Percentiles rank a stretch among this genome's conserved stretches.
These are phyloP conservation scores for Aptenodytes forsteri DNA, from an alignment of 2,113 vertebrate species.

Conservation along the genomic window DNA sequence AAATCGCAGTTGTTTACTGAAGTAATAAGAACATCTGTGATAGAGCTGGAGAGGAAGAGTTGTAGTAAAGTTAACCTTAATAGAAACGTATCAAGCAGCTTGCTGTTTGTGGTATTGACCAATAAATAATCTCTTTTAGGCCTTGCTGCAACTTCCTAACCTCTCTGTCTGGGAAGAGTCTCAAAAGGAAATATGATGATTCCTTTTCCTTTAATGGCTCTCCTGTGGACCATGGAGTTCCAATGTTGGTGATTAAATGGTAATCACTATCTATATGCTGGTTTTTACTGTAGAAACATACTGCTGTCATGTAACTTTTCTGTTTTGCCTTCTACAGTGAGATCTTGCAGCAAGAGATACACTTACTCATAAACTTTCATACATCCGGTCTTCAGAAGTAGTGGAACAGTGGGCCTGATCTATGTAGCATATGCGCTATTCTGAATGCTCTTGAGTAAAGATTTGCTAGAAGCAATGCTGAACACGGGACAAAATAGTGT, in stretches of 20 bases:
- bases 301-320: not conserved
- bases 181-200: not conserved
- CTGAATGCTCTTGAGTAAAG: not conserved
- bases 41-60: not conserved
- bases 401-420: not conserved
- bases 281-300: not conserved
- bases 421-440: not conserved
- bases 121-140: not conserved
- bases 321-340: not conserved
- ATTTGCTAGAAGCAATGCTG: not conserved
- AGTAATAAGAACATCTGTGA: not conserved
- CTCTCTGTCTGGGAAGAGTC: not conserved
- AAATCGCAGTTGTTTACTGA: slow-evolving; percentile 32
- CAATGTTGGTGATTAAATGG: not conserved
- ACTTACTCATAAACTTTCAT: not conserved
- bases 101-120: not conserved
- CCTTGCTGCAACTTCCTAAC: not conserved
- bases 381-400: not conserved
- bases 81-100: not conserved
- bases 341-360: not conserved
- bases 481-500: not conserved
- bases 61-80: not conserved
- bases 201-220: not conserved
- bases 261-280: not conserved
- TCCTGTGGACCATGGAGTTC: not conserved